Evolutionary conservation across 2,113 vertebrate genomes (phyloP).

Genomic region (Scomber scombrus): DNA sequence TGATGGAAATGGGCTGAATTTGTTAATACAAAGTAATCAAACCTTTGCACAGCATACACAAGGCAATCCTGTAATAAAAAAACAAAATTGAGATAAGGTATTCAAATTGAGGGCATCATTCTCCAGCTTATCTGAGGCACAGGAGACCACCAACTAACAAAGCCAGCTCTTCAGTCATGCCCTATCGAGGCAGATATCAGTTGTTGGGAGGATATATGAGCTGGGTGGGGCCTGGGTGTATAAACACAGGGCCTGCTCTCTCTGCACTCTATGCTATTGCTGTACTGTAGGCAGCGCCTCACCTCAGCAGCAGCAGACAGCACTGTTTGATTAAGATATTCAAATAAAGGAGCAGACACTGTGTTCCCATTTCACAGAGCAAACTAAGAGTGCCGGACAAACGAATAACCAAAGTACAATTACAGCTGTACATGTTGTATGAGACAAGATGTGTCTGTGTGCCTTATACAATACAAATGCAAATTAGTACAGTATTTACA

Average conservation of each 20-base stretch:
- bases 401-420: constrained; percentile 48
- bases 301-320: constrained; percentile 62
- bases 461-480: constrained; percentile 11
- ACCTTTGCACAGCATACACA: constrained; percentile 58
- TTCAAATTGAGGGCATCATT: constrained; percentile 74
- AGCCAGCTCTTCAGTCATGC: constrained; percentile 76
- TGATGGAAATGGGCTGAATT: constrained; percentile 38
- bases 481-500: constrained; percentile 35
- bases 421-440: constrained; percentile 41
- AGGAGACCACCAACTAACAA: constrained; percentile 79
- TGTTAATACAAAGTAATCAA: constrained; percentile 60
- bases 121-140: constrained; percentile 67
- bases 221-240: constrained; percentile 79
- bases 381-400: constrained; percentile 63
- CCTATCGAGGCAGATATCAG: constrained; percentile 80
- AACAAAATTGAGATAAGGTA: constrained; percentile 69
- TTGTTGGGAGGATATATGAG: constrained; percentile 83
- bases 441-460: constrained; percentile 15
- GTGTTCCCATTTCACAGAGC: constrained; percentile 72
- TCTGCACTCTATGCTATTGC: constrained; percentile 54
- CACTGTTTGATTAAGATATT: constrained; percentile 83
- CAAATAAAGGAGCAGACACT: constrained; percentile 79
- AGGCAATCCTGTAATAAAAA: constrained; percentile 57
- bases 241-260: constrained; percentile 73
- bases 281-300: constrained; percentile 62